Evolutionary conservation across 2,797 vertebrate genomes (phyloP).

Genomic region (Otolemur crassicaudatus): DNA sequence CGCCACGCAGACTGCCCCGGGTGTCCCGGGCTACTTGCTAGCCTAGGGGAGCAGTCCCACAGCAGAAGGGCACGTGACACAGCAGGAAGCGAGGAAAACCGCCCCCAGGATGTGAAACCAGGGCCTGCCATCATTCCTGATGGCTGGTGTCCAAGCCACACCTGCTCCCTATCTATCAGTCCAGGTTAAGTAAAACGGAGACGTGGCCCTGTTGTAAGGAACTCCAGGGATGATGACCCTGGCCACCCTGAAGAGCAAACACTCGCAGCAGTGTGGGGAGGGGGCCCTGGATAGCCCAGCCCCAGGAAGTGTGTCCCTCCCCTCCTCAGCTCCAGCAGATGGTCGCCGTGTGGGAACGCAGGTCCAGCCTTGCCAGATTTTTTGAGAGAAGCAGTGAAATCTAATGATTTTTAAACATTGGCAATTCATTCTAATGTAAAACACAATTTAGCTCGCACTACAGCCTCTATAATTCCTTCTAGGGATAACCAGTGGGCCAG

Average conservation of each 20-base stretch:
- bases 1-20: accelerated
- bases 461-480: conserved; percentile 58
- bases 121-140: background rate
- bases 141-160: background rate
- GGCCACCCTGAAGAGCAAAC: background rate
- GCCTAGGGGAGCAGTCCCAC: background rate
- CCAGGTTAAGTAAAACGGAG: background rate
- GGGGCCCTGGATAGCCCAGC: background rate
- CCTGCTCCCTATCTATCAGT: background rate
- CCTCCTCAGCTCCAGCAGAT: conserved; percentile 45
- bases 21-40: background rate
- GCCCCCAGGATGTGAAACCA: background rate
- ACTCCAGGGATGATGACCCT: background rate
- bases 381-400: conserved; percentile 69
- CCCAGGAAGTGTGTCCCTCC: background rate
- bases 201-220: background rate
- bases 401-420: conserved; percentile 78
- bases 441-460: conserved; percentile 31
- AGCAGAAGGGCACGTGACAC: background rate
- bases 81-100: background rate
- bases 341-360: conserved; percentile 4
- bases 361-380: conserved; percentile 58
- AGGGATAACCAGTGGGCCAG: conserved; percentile 36
- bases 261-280: background rate
- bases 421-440: conserved; percentile 77